Evolutionary conservation across 2,797 vertebrate species (phyloP).

Genomic region (Myotis daubentonii): DNA sequence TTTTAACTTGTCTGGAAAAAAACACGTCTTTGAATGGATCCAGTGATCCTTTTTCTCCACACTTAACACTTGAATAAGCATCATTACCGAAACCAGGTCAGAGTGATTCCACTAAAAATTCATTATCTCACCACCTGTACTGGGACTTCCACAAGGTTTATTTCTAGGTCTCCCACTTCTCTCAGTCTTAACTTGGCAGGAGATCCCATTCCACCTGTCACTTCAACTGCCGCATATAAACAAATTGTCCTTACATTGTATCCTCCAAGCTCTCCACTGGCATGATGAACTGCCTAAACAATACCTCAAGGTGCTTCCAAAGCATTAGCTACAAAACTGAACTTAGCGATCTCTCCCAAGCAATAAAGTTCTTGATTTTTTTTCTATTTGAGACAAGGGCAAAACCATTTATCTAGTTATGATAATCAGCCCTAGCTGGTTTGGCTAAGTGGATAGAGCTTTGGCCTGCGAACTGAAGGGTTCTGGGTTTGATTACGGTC

Average conservation of each 20-base stretch:
- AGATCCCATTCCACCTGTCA: not conserved
- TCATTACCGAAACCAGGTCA: not conserved
- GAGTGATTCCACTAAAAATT: not conserved
- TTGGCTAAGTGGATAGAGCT: too few relatives aligned
- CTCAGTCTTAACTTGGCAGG: not conserved
- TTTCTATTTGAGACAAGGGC: not conserved
- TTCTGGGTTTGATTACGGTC: too few relatives aligned
- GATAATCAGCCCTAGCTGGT: not conserved
- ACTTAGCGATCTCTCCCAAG: not conserved
- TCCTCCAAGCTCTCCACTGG: not conserved
- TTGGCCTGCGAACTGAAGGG: too few relatives aligned
- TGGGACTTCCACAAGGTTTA: not conserved
- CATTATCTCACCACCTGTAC: not conserved
- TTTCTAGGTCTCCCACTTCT: not conserved
- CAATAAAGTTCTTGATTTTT: not conserved
- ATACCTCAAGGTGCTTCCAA: not conserved
- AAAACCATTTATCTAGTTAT: not conserved
- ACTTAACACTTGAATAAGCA: not conserved
- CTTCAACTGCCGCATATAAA: not conserved
- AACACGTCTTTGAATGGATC: not conserved
- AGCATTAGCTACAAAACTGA: not conserved
- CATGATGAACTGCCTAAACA: not conserved
- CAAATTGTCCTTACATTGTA: not conserved
- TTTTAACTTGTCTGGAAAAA: not conserved
- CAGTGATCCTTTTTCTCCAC: not conserved